These are phyloP conservation scores for Brachionus rotundiformis DNA, from an alignment of 1,140 invertebrate genomes.

Conservation along the genomic window DNA sequence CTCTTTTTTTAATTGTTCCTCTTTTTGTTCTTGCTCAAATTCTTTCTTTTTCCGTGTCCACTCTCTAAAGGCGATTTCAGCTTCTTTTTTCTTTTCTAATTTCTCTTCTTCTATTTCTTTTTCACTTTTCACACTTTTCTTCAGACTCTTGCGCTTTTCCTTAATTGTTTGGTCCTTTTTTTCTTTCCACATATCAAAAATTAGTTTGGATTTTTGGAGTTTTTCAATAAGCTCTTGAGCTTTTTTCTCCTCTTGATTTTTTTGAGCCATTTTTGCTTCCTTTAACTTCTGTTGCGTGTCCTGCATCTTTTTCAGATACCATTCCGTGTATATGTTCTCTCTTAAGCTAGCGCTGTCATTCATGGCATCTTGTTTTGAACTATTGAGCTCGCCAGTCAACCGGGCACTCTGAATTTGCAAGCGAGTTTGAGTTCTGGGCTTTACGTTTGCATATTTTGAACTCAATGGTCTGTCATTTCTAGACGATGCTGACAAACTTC, in stretches of 20 bases:
- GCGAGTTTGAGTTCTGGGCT: conserved; percentile 47
- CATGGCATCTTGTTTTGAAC: conserved; percentile 29
- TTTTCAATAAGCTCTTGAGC: conserved; percentile 37
- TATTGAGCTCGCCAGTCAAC: background rate
- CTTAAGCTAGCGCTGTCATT: conserved; percentile 38
- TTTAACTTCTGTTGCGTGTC: conserved; percentile 7
- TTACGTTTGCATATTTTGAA: conserved; percentile 36
- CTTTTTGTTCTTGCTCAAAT: conserved; percentile 26
- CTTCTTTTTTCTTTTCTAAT: conserved; percentile 36
- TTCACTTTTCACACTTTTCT: background rate
- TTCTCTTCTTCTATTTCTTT: conserved; percentile 35
- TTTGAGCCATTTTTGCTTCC: conserved; percentile 27
- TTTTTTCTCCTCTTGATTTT: conserved; percentile 38
- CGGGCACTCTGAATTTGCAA: conserved; percentile 33
- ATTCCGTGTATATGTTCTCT: conserved; percentile 26
- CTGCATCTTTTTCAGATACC: conserved; percentile 47
- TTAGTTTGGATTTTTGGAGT: conserved; percentile 36
- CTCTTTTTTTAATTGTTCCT: conserved; percentile 15
- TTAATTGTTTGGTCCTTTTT: conserved; percentile 5
- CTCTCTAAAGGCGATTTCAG: conserved; percentile 27
- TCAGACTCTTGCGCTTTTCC: background rate
- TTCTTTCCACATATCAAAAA: conserved; percentile 40
- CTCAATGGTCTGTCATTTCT: background rate
- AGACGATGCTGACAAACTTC: conserved; percentile 11
- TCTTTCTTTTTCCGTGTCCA: conserved; percentile 34